A percentile compares a stretch with the other conserved stretches of the same genome.
These are phyloP conservation scores for Lates calcarifer DNA, from an alignment of 2,113 vertebrate species.

Conservation along the genomic window DNA sequence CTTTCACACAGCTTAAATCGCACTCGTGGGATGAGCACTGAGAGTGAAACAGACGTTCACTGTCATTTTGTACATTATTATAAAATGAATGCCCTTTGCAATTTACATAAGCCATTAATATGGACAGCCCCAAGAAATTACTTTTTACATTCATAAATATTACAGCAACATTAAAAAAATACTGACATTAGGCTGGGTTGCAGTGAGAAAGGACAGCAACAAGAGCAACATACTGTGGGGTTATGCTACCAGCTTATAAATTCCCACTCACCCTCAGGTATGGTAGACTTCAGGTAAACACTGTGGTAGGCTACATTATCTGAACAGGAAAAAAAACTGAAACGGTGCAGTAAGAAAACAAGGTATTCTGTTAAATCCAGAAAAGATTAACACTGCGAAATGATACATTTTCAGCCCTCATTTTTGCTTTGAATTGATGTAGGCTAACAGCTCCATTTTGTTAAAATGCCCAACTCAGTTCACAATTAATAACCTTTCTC, in stretches of 20 bases:
- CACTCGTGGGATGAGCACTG: constrained; percentile 34
- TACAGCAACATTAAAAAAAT: constrained; percentile 47
- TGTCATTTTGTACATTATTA: constrained; percentile 47
- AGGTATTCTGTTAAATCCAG: constrained; percentile 21
- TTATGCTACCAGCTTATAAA: constrained; percentile 37
- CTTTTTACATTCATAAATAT: constrained; percentile 72
- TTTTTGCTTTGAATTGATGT: constrained; percentile 51
- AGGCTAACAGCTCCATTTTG: constrained; percentile 20
- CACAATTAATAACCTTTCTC: constrained; percentile 56
- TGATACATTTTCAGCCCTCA: constrained; percentile 38
- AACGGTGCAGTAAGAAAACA: constrained; percentile 18
- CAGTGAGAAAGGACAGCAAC: constrained; percentile 30
- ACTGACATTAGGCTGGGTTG: constrained; percentile 21
- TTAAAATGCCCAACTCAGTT: constrained; percentile 52
- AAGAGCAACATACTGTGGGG: constrained; percentile 22
- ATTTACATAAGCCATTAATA: constrained; percentile 57
- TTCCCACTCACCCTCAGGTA: constrained; percentile 21
- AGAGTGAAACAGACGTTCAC: constrained; percentile 47
- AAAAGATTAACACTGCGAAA: constrained; percentile 47
- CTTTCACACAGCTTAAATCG: constrained; percentile 47
- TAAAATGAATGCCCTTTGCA: constrained; percentile 63
- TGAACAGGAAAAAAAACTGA: constrained; percentile 32
- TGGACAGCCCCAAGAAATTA: constrained; percentile 43
- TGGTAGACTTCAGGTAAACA: constrained; percentile 45
- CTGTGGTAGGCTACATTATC: constrained; percentile 39